phyloP scores from a whole-genome alignment of 2,113 vertebrate genomes.

The Heliornis fulica region DNA sequence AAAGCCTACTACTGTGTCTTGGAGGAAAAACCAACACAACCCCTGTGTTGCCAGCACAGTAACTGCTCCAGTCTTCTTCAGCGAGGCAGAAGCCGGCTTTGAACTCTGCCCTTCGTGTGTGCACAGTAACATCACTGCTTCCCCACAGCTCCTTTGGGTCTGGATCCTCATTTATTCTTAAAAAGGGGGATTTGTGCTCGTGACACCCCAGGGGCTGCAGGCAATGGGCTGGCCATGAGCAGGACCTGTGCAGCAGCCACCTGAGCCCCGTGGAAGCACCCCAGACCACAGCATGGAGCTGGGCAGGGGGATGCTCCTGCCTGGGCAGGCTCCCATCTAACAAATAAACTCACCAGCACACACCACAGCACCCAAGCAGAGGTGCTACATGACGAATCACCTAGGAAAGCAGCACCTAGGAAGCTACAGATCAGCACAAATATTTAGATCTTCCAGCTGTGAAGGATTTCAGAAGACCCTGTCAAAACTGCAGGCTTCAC shows the following conservation, averaged over 20 bases:
- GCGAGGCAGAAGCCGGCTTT: no score
- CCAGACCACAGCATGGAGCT: fast-evolving
- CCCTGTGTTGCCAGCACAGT: background rate
- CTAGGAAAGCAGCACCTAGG: background rate
- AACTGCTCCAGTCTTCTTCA: background rate
- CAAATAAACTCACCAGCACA: fast-evolving
- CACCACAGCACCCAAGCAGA: fast-evolving
- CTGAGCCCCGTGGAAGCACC: background rate
- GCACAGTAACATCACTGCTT: no score
- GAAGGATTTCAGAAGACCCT: background rate
- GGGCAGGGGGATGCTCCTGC: background rate
- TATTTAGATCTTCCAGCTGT: fast-evolving
- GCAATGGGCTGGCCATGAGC: background rate
- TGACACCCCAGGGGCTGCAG: fast-evolving
- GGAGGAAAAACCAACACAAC: background rate
- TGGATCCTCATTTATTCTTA: fast-evolving
- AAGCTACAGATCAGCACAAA: background rate
- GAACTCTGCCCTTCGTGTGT: no score
- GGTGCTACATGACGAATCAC: fast-evolving
- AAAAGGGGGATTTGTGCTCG: fast-evolving
- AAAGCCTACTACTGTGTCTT: background rate
- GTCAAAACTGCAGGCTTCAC: fast-evolving
- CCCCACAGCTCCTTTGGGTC: fast-evolving
- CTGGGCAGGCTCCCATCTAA: fast-evolving
- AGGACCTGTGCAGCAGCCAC: fast-evolving